phyloP scores from a whole-genome alignment of 1,140 invertebrate species.

The Dysdera silvatica region DNA sequence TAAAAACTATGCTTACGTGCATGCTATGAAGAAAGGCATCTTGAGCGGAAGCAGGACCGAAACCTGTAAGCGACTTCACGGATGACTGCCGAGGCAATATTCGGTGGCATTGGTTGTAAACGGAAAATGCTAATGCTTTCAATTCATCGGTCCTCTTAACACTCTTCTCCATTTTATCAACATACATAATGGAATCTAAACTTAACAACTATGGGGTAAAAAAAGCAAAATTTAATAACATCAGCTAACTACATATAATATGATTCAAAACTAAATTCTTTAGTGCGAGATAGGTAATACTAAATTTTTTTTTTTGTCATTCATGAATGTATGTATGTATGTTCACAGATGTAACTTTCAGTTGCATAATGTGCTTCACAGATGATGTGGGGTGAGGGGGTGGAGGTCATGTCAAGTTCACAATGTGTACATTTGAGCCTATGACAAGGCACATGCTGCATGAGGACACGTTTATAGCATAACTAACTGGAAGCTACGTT shows the following conservation, averaged over 20 bases:
- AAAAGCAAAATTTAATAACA: background rate
- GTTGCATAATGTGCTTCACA: too few species aligned
- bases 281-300: background rate
- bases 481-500: too few species aligned
- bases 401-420: too few species aligned
- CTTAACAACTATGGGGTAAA: constrained; percentile 18
- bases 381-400: too few species aligned
- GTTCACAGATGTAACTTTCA: too few species aligned
- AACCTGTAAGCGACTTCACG: constrained; percentile 89
- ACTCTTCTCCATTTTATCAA: constrained; percentile 48
- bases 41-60: constrained; percentile 90
- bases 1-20: constrained; percentile 48
- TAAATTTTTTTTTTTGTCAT: too few species aligned
- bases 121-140: constrained; percentile 79
- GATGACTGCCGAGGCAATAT: constrained; percentile 66
- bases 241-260: background rate
- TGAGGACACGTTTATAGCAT: too few species aligned
- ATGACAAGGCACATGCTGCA: too few species aligned
- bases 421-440: too few species aligned
- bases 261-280: background rate
- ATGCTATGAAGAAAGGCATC: constrained; percentile 84
- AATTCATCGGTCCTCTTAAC: constrained; percentile 57
- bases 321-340: too few species aligned
- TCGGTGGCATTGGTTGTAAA: constrained; percentile 83
- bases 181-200: constrained; percentile 16